Percentiles rank a stretch among this genome's conserved stretches.
phyloP scores from a whole-genome alignment of 2,113 vertebrate genomes.

The Axis porcinus region DNA sequence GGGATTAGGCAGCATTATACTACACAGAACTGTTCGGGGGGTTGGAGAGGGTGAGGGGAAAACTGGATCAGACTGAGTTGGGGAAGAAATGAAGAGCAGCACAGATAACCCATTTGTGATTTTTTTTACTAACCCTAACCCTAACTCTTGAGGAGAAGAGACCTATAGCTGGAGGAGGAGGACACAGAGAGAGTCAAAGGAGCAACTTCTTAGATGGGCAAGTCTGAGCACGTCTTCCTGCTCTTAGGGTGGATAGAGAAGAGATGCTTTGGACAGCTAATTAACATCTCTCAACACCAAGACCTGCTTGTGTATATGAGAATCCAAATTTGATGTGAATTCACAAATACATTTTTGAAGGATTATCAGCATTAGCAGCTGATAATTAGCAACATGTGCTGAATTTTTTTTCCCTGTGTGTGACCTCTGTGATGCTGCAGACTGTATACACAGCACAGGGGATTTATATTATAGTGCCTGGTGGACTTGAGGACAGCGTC shows the following conservation, averaged over 20 bases:
- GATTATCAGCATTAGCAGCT: neutral
- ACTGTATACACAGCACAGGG: fast-evolving
- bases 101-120: neutral
- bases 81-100: neutral
- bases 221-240: neutral
- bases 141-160: neutral
- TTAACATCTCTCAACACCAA: neutral
- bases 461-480: too few species aligned
- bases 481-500: neutral
- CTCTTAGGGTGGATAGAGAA: neutral
- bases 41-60: neutral
- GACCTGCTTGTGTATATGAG: neutral
- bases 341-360: neutral
- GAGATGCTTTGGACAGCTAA: neutral
- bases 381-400: neutral
- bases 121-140: neutral
- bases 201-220: too few species aligned
- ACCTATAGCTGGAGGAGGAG: too few species aligned
- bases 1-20: neutral
- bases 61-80: neutral
- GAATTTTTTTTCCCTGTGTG: neutral
- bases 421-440: neutral
- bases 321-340: neutral
- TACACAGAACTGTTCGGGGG: neutral
- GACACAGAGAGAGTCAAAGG: neutral